Evolutionary conservation across 2,113 vertebrate species (phyloP).

Genomic region (Erythrolamprus reginae): DNA sequence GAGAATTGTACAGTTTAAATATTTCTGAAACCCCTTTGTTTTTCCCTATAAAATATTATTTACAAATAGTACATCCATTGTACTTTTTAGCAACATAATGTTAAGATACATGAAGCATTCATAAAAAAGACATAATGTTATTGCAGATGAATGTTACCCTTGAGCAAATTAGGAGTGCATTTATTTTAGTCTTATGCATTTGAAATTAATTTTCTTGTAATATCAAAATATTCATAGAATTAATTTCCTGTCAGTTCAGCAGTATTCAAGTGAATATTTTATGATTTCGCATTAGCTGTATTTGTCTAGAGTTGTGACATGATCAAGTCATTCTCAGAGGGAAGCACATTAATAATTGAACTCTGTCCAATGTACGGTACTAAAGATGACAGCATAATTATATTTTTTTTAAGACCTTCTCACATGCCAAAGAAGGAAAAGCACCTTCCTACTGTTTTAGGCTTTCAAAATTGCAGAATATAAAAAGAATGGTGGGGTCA

Average conservation of each 20-base stretch:
- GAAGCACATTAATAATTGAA: constrained; percentile 98
- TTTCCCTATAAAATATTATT: constrained; percentile 68
- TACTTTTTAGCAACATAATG: constrained; percentile 75
- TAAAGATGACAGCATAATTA: constrained; percentile 87
- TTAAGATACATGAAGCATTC: constrained; percentile 76
- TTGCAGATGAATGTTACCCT: constrained; percentile 79
- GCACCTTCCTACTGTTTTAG: constrained; percentile 72
- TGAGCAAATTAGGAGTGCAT: constrained; percentile 85
- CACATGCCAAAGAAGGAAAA: constrained; percentile 70
- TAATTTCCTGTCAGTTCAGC: constrained; percentile 86
- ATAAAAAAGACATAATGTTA: constrained; percentile 76
- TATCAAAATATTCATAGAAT: constrained; percentile 86
- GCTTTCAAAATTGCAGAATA: constrained; percentile 52
- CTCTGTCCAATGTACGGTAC: constrained; percentile 82
- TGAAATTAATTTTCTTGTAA: constrained; percentile 87
- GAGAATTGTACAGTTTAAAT: constrained; percentile 73
- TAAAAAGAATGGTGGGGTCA: constrained; percentile 44
- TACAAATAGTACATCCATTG: constrained; percentile 76
- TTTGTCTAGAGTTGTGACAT: constrained; percentile 94
- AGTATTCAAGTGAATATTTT: constrained; percentile 92
- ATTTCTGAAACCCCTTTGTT: constrained; percentile 68
- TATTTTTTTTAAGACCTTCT: constrained; percentile 76
- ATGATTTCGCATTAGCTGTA: constrained; percentile 93
- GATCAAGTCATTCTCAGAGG: constrained; percentile 86
- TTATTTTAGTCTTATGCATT: constrained; percentile 80